Evolutionary conservation across 2,797 vertebrate genomes (phyloP).

Genomic region (Avahi laniger): DNA sequence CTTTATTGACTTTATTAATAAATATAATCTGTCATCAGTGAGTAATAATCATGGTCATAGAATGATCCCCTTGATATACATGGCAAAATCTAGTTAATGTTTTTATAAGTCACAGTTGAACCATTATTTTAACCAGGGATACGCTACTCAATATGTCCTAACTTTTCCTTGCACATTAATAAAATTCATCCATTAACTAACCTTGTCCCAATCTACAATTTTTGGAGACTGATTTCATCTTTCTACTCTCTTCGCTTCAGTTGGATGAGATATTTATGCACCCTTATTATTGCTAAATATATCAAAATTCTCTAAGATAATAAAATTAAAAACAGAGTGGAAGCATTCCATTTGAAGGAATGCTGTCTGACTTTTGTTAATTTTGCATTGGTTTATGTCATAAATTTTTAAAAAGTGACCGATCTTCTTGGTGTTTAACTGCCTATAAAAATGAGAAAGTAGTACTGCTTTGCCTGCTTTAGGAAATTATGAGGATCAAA

Average conservation of each 20-base stretch:
- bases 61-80: neutral
- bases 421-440: neutral
- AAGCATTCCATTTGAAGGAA: neutral
- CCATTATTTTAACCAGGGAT: constrained; percentile 8
- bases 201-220: neutral
- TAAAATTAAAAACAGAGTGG: neutral
- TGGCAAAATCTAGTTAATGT: neutral
- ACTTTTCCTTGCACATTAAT: neutral
- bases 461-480: neutral
- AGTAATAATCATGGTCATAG: neutral
- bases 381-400: neutral
- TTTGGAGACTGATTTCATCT: neutral
- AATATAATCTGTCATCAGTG: constrained; percentile 7
- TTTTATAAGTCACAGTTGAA: constrained; percentile 3
- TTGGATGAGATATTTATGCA: neutral
- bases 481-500: neutral
- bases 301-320: neutral
- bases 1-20: constrained; percentile 48
- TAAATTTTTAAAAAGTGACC: neutral
- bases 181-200: neutral
- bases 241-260: neutral
- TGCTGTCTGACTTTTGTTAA: neutral
- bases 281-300: neutral
- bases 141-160: neutral
- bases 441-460: neutral